Evolutionary conservation across 2,113 vertebrate species (phyloP), one percentile per base, ranked within the genome.

Genomic region (Larimichthys polyactis): DNA sequence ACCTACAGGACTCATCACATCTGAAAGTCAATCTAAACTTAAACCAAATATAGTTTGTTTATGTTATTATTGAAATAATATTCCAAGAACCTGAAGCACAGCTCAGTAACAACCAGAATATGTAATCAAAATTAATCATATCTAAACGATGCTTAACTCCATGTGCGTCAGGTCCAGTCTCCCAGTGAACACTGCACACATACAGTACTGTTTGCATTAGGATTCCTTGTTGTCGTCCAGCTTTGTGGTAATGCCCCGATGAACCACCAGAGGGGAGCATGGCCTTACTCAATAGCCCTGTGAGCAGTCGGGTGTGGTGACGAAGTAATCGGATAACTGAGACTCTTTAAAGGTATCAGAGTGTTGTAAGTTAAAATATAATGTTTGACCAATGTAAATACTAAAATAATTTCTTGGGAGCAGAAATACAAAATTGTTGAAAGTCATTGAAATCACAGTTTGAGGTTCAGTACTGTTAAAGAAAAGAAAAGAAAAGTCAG

Each of bases 211-310:
- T 17, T 15, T 49, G 36, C 36, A 9, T 17, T 5, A 29, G 29
- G 29, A 29, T 29, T 29, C 29, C 29, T 29, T 29, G 29, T 29
- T 29, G 29, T 29, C 29, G 29, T 29, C 29, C 0, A 27, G 7
- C 20, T 8, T 43, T 4, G 10, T 77, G 89, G 82, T 71, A 66
- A 68, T 86, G 12, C 62, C 11, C 2, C 4, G 11, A 69, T 11
- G 9, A 22, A 55, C 87, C 93, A 93, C 84, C 65, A 90, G 89
- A 73, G 81, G 87, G 89, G 0, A 75, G 67, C 65, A 82, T 7
- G 75, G 32, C 12, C 60, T 15, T 3, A 36, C 7, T 52, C 2
- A n/a, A n/a, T 17, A 4, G n/a, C 43, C 16, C 24, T 3, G 11
- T 20, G 2, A 10, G 20, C 7, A 6, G 32, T 12, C 0, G 8